Conservation (phyloP, 2,888 invertebrate species). For the Tricholauxania praeusta region DNA sequence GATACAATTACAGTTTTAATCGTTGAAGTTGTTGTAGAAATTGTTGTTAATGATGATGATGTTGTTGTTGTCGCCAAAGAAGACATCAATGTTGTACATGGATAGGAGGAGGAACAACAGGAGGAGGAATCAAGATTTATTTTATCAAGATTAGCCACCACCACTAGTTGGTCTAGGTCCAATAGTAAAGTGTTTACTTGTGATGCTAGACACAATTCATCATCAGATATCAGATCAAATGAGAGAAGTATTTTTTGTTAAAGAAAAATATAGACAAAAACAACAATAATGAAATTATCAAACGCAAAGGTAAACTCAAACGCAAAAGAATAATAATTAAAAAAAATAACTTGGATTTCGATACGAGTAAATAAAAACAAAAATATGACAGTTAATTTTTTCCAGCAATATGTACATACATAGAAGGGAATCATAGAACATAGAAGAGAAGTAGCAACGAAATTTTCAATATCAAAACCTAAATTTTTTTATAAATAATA, state of each 20-base stretch:
- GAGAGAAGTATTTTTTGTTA: slow-evolving; percentile 42
- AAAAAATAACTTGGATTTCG: slow-evolving; percentile 4
- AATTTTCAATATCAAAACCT: too few relatives aligned
- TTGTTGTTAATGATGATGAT: slow-evolving; percentile 7
- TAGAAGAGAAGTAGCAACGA: too few relatives aligned
- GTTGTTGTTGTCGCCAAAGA: slow-evolving; percentile 51
- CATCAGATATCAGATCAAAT: slow-evolving; percentile 57
- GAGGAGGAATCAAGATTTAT: slow-evolving; percentile 69
- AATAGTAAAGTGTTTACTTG: slow-evolving; percentile 70
- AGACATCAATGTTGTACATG: slow-evolving; percentile 52
- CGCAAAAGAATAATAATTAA: slow-evolving; percentile 42
- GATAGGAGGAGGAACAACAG: slow-evolving; percentile 61
- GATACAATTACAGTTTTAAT: slow-evolving; percentile 31
- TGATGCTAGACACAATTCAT: slow-evolving; percentile 68
- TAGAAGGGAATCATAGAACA: too few relatives aligned
- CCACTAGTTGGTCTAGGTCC: slow-evolving; percentile 72
- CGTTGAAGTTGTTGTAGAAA: slow-evolving; percentile 46
- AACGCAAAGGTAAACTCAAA: slow-evolving; percentile 23
- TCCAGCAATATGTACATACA: too few relatives aligned
- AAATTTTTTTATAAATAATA: too few relatives aligned
- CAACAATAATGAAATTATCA: slow-evolving; percentile 42
- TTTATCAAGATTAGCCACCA: slow-evolving; percentile 69
- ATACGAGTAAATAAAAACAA: background rate
- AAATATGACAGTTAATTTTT: background rate
- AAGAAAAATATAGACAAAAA: slow-evolving; percentile 53